Evolutionary conservation across 2,797 vertebrate genomes (phyloP).

Genomic region (Cygnus olor): DNA sequence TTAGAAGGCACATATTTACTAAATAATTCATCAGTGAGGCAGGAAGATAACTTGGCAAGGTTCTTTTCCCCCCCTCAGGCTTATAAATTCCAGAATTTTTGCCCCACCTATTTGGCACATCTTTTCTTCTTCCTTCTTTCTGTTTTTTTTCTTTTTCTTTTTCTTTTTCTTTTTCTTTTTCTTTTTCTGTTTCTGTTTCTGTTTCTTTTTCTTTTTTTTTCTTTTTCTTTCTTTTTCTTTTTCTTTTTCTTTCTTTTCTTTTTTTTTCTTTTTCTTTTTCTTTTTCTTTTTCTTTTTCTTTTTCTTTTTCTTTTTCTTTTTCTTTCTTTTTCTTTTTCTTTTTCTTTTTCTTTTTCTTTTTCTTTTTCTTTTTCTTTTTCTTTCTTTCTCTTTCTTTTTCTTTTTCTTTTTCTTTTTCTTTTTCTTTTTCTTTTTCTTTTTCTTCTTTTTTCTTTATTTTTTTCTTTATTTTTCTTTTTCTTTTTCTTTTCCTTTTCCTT

Average conservation of each 20-base stretch:
- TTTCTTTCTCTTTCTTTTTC: not conserved
- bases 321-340: not conserved
- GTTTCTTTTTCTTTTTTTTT: no score
- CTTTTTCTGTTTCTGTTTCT: no score
- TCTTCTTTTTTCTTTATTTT: not conserved
- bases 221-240: no score
- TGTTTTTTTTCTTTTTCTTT: no score
- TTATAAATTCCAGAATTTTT: not conserved
- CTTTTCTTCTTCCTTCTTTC: not conserved
- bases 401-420: no score
- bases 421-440: not conserved
- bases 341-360: not conserved
- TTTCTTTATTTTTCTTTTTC: not conserved
- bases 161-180: no score
- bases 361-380: not conserved
- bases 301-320: not conserved
- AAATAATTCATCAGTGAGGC: not conserved
- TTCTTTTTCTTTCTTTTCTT: not conserved
- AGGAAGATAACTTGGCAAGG: not conserved
- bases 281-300: not conserved
- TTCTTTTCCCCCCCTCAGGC: not conserved
- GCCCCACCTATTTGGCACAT: not conserved
- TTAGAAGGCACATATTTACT: slow-evolving; percentile 30
- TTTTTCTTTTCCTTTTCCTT: no score
- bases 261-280: no score